Evolutionary conservation across 1,140 invertebrate genomes (phyloP), one percentile per base, ranked within the genome.

Genomic region (Trichoplusia ni): DNA sequence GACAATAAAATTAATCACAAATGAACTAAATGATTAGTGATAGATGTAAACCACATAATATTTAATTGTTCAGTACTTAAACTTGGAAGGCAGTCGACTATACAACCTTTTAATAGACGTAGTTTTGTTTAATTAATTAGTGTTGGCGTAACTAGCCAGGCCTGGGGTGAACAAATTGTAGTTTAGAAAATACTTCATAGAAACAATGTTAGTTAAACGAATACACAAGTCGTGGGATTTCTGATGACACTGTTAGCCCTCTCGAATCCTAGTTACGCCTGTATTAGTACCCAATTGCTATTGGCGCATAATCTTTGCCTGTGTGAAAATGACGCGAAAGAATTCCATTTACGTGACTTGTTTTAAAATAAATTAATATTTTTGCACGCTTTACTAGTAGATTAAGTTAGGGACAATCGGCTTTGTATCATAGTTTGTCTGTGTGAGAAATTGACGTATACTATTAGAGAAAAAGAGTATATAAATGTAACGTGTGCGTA

Each of bases 371-470:
- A 29, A 27, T 13, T 29, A 19, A 40, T 38, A 42, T 42, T 58
- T 27, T 42, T 58, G 54, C 54, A 58, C 54, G 54, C 54, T 58
- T 54, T 54, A 38, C 42, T 18, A 13, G 18, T 51, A 51, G 47
- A 21, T 1, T 51, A n/a, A 35, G 29, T 33, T 33, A 51, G 18
- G 29, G 18, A 51, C 47, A 35, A 21, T 21, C 49, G 42, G 37
- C 14, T 25, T 5, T 40, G 37, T 44, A 27, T 42, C 37, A 42
- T 58, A 47, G 37, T 21, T 29, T 23, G 29, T 58, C 29, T 58
- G 38, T 58, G 54, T 58, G 54, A 58, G 54, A 58, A 58, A 58
- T 58, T 58, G 54, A 58, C 54, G 25, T 40, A 40, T 31, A 6
- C 3, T 18, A 18, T 25, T 11, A 16, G 29, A 29, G n/a, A 11